Evolutionary conservation across 2,113 vertebrate genomes (phyloP).

Genomic region (Meles meles): DNA sequence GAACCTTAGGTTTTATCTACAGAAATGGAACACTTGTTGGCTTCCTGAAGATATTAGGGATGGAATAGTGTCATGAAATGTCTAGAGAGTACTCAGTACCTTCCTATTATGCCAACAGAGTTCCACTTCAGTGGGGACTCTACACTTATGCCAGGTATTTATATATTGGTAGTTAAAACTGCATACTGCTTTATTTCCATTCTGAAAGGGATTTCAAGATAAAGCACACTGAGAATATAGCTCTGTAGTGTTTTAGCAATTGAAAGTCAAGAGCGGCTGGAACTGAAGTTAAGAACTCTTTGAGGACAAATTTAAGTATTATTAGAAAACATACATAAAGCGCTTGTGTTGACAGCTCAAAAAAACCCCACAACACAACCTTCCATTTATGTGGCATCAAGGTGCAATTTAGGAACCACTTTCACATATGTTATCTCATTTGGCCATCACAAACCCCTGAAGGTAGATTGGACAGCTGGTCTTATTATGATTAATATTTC

Average conservation of each 20-base stretch:
- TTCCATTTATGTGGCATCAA: neutral
- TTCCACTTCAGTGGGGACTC: neutral
- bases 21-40: neutral
- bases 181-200: neutral
- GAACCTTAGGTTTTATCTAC: neutral
- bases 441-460: neutral
- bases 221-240: neutral
- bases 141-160: neutral
- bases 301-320: conserved; percentile 45
- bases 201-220: conserved; percentile 11
- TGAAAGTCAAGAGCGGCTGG: neutral
- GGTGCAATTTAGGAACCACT: neutral
- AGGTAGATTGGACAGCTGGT: neutral
- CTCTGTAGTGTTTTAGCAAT: conserved; percentile 12
- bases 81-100: neutral
- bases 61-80: neutral
- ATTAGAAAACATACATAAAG: conserved; percentile 28
- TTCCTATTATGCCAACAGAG: neutral
- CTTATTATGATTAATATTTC: conserved; percentile 15
- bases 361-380: neutral
- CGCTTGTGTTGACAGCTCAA: neutral
- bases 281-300: conserved; percentile 28
- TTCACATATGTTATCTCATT: neutral
- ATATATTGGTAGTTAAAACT: neutral
- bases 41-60: neutral